Percentiles rank a stretch among this genome's conserved stretches.
phyloP scores from a whole-genome alignment of 1,140 invertebrate genomes.

The Penaeus japonicus region DNA sequence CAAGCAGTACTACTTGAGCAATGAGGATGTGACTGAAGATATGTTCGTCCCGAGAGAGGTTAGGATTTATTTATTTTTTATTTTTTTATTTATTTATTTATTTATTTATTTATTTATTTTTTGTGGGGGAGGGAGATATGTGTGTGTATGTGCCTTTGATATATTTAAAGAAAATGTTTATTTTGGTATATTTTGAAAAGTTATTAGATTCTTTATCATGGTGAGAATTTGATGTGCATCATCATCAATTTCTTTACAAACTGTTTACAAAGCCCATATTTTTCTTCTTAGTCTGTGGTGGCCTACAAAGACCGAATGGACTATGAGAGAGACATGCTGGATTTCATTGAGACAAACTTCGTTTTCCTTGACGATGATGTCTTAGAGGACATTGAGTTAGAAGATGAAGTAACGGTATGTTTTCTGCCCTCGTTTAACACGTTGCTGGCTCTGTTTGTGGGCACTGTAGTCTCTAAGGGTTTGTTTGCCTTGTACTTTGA shows the following conservation, averaged over 20 bases:
- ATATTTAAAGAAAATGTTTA: too few species aligned
- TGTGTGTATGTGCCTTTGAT: too few species aligned
- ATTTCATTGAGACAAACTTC: slow-evolving; percentile 33
- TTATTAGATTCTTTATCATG: too few species aligned
- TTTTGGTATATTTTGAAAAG: too few species aligned
- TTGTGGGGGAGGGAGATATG: not conserved
- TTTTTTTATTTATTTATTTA: not conserved
- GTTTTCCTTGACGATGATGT: slow-evolving; percentile 25
- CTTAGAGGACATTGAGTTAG: not conserved
- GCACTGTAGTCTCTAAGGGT: not conserved
- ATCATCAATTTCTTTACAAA: not conserved
- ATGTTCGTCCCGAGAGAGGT: slow-evolving; percentile 38
- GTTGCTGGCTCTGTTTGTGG: slow-evolving; percentile 4
- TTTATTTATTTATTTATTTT: not conserved
- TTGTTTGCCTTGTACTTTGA: too few species aligned
- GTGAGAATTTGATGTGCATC: too few species aligned
- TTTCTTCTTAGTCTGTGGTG: slow-evolving; percentile 7
- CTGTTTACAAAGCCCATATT: not conserved
- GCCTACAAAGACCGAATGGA: slow-evolving; percentile 22
- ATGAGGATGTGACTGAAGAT: slow-evolving; percentile 13
- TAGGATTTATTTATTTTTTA: not conserved
- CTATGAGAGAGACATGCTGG: slow-evolving; percentile 24
- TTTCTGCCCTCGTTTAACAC: too few species aligned
- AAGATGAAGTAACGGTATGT: not conserved
- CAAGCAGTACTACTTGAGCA: slow-evolving; percentile 23